Conservation (phyloP, 1,140 invertebrate species). For the Hyles vespertilio region DNA sequence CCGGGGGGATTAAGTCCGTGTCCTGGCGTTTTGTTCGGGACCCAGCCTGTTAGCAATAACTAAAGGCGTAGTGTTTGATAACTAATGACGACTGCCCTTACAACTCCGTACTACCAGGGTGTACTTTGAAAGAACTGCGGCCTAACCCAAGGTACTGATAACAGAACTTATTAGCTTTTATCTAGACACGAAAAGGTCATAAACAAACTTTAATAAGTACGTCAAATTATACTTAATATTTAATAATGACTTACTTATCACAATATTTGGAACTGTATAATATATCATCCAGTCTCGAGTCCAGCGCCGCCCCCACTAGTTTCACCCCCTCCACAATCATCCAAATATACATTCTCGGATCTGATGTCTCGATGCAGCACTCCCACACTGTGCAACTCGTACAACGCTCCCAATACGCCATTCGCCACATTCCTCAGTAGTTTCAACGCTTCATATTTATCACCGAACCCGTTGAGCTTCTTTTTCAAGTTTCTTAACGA, state of each 20-base stretch:
- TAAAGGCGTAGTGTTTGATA: too few species aligned
- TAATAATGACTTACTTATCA: slow-evolving; percentile 43
- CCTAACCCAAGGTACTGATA: too few species aligned
- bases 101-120: too few species aligned
- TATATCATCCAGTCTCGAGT: slow-evolving; percentile 47
- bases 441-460: slow-evolving; percentile 77
- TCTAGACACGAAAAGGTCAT: too few species aligned
- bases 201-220: too few species aligned
- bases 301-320: slow-evolving; percentile 50
- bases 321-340: slow-evolving; percentile 49
- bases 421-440: slow-evolving; percentile 79
- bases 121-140: too few species aligned
- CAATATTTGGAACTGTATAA: slow-evolving; percentile 44
- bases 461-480: slow-evolving; percentile 35
- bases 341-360: slow-evolving; percentile 55
- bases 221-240: too few species aligned
- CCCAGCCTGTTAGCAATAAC: too few species aligned
- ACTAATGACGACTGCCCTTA: too few species aligned
- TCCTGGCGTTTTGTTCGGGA: too few species aligned
- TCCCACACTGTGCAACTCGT: slow-evolving; percentile 53
- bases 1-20: too few species aligned
- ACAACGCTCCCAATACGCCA: slow-evolving; percentile 81
- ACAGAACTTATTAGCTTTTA: too few species aligned
- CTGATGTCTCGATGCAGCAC: slow-evolving; percentile 55
- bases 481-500: slow-evolving; percentile 45